These are phyloP conservation scores for Pyrochroa serraticornis DNA, from an alignment of 2,888 invertebrate species.

Conservation along the genomic window DNA sequence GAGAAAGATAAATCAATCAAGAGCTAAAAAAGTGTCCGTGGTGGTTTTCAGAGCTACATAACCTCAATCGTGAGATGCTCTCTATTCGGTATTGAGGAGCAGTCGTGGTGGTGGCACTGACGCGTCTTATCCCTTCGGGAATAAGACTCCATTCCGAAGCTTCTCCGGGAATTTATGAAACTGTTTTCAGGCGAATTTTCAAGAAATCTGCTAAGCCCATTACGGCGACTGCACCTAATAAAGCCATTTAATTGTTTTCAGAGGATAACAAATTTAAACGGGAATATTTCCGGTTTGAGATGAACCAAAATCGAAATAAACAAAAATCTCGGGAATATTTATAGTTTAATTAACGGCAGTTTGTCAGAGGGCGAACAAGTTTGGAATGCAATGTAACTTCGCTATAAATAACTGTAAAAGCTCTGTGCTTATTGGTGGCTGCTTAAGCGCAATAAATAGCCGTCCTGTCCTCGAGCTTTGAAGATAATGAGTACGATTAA, in stretches of 20 bases:
- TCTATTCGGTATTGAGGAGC: conserved; percentile 17
- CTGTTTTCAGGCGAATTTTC: conserved; percentile 21
- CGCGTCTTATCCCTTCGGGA: conserved; percentile 9
- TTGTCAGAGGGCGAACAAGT: conserved; percentile 32
- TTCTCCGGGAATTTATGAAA: conserved; percentile 17
- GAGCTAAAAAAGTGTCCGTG: conserved; percentile 26
- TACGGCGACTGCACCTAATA: too few species aligned
- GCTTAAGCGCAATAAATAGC: conserved; percentile 37
- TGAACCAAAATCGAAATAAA: conserved; percentile 10
- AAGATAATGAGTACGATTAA: conserved; percentile 37
- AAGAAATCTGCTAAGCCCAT: conserved; percentile 1
- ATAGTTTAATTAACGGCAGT: conserved; percentile 38
- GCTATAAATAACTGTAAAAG: conserved; percentile 35
- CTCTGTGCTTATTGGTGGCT: conserved; percentile 32
- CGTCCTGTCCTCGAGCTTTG: conserved; percentile 21
- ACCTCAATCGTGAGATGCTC: conserved; percentile 10
- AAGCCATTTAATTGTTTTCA: too few species aligned
- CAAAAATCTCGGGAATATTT: conserved; percentile 34
- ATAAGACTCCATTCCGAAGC: conserved; percentile 8
- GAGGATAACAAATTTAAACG: too few species aligned
- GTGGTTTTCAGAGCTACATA: conserved; percentile 26
- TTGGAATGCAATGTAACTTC: conserved; percentile 36
- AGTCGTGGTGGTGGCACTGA: neutral
- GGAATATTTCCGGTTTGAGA: neutral
- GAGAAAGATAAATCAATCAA: conserved; percentile 42